Conservation (phyloP, 1,140 invertebrate species). For the Linepithema humile region DNA sequence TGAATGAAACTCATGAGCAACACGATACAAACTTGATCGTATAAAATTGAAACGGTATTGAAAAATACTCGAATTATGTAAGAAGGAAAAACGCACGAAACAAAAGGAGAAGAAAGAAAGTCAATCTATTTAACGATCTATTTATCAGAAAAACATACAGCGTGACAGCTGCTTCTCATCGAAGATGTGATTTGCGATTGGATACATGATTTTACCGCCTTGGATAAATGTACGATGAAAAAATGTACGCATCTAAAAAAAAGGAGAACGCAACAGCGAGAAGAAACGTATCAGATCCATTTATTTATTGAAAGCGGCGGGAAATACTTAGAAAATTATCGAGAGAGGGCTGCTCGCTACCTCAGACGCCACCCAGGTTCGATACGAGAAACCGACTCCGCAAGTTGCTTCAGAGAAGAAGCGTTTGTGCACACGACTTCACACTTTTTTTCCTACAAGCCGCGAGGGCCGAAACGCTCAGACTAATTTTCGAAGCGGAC, state of each 20-base stretch:
- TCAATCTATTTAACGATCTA: no score
- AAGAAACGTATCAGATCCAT: constrained; percentile 46
- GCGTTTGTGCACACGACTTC: constrained; percentile 47
- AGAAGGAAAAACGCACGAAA: not conserved
- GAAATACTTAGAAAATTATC: not conserved
- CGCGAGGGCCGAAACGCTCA: not conserved
- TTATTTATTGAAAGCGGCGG: not conserved
- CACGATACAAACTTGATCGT: not conserved
- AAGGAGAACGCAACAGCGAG: constrained; percentile 10
- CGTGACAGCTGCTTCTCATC: no score
- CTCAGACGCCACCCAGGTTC: not conserved
- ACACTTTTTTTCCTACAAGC: not conserved
- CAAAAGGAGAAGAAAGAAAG: no score
- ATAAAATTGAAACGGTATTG: constrained; percentile 30
- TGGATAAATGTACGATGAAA: no score
- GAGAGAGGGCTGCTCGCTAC: not conserved
- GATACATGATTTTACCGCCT: no score
- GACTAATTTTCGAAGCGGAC: not conserved
- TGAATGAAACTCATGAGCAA: constrained; percentile 3
- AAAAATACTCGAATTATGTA: constrained; percentile 1
- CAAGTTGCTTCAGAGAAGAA: constrained; percentile 29
- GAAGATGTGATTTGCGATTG: no score
- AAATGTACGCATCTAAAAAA: constrained; percentile 1
- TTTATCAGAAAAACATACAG: no score
- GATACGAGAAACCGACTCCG: constrained; percentile 6